phyloP scores from a whole-genome alignment of 2,888 invertebrate genomes.

The Norana najaformis region DNA sequence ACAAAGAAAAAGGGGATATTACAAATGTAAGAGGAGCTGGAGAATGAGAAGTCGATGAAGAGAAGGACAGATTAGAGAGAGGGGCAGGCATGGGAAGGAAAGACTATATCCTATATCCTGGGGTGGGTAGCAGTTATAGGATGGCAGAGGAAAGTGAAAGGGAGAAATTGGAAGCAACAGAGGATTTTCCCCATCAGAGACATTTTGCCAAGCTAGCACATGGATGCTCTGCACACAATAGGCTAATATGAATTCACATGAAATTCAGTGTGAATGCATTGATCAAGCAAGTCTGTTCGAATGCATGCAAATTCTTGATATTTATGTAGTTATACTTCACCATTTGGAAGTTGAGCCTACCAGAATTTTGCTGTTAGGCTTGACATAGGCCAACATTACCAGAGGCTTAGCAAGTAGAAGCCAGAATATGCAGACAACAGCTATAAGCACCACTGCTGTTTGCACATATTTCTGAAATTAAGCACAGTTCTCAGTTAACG shows the following conservation, averaged over 20 bases:
- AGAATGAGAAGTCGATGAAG: not conserved
- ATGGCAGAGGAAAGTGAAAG: too few species aligned
- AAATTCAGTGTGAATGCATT: not conserved
- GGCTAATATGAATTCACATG: not conserved
- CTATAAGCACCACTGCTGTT: constrained; percentile 77
- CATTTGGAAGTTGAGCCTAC: not conserved
- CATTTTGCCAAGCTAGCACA: too few species aligned
- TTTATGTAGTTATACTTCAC: not conserved
- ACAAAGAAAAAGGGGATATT: too few species aligned
- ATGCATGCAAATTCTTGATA: not conserved
- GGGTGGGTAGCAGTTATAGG: too few species aligned
- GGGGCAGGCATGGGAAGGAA: not conserved
- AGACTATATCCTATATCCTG: too few species aligned
- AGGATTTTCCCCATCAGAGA: too few species aligned
- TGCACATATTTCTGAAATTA: not conserved
- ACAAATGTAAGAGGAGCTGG: not conserved
- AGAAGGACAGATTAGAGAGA: not conserved
- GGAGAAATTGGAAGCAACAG: too few species aligned
- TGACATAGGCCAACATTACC: constrained; percentile 66
- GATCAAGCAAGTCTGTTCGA: not conserved
- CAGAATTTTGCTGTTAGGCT: constrained; percentile 27
- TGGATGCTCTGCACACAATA: too few species aligned
- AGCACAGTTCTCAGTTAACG: not conserved
- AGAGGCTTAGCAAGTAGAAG: constrained; percentile 93
- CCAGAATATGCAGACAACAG: constrained; percentile 86